Base-by-base conservation (phyloP, 2,888 invertebrate species). In the Sinohyriopsis cumingii region DNA sequence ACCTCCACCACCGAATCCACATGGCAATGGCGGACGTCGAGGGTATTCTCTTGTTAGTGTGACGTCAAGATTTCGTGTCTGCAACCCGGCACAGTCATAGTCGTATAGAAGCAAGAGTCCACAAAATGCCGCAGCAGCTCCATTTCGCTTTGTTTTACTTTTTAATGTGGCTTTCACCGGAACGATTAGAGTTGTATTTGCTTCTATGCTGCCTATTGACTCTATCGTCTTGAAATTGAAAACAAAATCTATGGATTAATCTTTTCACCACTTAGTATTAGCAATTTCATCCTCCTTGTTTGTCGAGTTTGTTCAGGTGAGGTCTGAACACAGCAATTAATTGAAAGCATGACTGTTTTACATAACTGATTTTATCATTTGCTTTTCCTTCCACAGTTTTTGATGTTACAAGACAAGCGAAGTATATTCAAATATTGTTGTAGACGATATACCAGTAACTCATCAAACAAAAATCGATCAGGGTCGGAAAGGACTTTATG, bases 181-280 rank as follows among this genome's bases (percentile, higher is more conserved):
- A 15, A 79, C 73, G 63, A 55, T 61, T 19, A 77, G 59, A 19
- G 73, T 77, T 15, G 75, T 65, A 54, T 80, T 80, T 19, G 78
- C 80, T 28, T 64, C 75, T n/a, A 80, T 55, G 55, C 68, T 68
- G 18, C 74, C 77, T 22, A 80, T 65, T 7, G 60, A 18, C 18
- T 65, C 67, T 7, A 65, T 54, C 20, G 61, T 65, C 73, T 73
- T 54, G 4, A 65, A 76, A 24, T 55, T 45, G 7, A 63, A 6
- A 33, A 24, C 15, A 53, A 45, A 55, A 7, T 33, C 28, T 33
- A 7, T 33, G 28, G 7, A 45, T 45, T 12, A 45, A 45, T 12
- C 2, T 1, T 45, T 9, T 9, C 1, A 45, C 12, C 9, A n/a
- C 45, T 9, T 45, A 45, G 12, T 12, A 12, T 45, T 45, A 12